Evolutionary conservation across 1,140 invertebrate genomes (phyloP).

Genomic region (Papilio machaon): DNA sequence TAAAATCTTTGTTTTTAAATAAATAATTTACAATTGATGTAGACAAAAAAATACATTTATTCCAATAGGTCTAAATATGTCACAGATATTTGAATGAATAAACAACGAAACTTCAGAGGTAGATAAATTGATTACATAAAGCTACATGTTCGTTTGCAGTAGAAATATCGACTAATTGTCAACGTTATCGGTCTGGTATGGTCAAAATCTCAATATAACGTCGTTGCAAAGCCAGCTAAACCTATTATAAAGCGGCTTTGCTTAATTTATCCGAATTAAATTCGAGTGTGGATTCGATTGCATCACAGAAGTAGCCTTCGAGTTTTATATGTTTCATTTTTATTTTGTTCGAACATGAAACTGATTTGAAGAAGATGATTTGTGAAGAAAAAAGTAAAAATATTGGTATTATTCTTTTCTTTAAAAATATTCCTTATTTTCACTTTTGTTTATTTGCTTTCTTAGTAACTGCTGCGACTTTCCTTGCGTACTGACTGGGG

Average conservation of each 20-base stretch:
- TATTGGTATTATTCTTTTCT: neutral
- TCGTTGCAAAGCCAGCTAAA: constrained; percentile 49
- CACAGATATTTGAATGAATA: neutral
- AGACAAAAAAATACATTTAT: neutral
- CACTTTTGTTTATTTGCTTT: constrained; percentile 19
- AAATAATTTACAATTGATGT: neutral
- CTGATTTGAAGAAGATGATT: no score
- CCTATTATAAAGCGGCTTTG: constrained; percentile 53
- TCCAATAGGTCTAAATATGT: neutral
- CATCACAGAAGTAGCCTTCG: constrained; percentile 1
- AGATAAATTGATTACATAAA: constrained; percentile 14
- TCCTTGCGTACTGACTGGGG: constrained; percentile 40
- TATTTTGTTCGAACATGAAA: neutral
- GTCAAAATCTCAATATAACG: constrained; percentile 48
- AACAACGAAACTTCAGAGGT: neutral
- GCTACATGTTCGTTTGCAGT: constrained; percentile 41
- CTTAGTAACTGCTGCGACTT: constrained; percentile 14
- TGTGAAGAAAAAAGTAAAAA: no score
- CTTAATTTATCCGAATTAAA: constrained; percentile 50
- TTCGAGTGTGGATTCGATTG: constrained; percentile 43
- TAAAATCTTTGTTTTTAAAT: no score
- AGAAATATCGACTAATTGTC: constrained; percentile 48
- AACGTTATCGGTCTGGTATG: constrained; percentile 47
- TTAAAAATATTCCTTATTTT: constrained; percentile 29
- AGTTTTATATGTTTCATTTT: neutral